Conservation (phyloP, 2,888 invertebrate genomes). For the Oscheius sp. region DNA sequence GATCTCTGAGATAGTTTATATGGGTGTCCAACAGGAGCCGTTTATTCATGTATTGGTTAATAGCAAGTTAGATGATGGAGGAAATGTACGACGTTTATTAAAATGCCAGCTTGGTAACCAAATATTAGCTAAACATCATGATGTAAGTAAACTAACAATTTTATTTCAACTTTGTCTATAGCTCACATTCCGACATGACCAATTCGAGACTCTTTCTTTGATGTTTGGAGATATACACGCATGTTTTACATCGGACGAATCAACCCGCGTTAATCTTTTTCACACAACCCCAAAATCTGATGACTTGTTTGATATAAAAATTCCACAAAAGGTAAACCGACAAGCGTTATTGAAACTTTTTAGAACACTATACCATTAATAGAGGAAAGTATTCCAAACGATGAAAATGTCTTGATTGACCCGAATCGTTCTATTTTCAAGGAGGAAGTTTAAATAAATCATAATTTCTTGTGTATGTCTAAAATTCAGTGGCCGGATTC, state of each 20-base stretch:
- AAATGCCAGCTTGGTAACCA: neutral
- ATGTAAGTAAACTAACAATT: neutral
- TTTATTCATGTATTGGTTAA: neutral
- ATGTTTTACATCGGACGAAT: slow-evolving; percentile 9
- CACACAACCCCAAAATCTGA: neutral
- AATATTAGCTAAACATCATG: neutral
- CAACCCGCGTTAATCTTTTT: slow-evolving; percentile 4
- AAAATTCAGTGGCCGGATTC: too few species aligned
- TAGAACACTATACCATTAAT: too few species aligned
- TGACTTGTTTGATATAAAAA: neutral
- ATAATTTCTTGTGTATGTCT: too few species aligned
- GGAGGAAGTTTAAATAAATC: too few species aligned
- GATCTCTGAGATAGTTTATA: too few species aligned
- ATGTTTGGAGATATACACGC: neutral
- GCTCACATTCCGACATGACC: slow-evolving; percentile 6
- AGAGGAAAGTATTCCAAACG: neutral
- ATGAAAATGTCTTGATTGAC: too few species aligned
- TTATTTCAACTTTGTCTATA: neutral
- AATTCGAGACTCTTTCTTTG: slow-evolving; percentile 11
- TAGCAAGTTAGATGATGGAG: neutral
- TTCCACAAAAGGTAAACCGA: too few species aligned
- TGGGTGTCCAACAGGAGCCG: neutral
- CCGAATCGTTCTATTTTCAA: too few species aligned
- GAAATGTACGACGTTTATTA: neutral
- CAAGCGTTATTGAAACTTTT: too few species aligned